These are phyloP conservation scores for Nephila pilipes DNA, from an alignment of 1,140 invertebrate genomes.

Conservation along the genomic window DNA sequence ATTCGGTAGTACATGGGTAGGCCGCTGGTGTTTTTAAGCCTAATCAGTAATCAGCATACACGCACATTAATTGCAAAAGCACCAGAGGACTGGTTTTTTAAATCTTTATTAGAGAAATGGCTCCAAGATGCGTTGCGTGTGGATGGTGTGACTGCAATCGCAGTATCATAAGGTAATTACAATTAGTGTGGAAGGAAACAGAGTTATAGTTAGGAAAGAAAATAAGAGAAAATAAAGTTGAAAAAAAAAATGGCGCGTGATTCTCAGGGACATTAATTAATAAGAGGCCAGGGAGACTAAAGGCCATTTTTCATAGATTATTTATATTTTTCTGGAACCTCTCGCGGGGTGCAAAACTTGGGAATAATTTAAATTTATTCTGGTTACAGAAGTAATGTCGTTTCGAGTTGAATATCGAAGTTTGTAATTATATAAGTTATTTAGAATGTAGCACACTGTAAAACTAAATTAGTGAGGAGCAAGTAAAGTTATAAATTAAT, in stretches of 20 bases:
- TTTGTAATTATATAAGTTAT: constrained; percentile 6
- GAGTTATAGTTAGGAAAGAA: not conserved
- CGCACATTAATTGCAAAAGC: constrained; percentile 56
- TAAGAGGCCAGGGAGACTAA: constrained; percentile 30
- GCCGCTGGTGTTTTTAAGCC: constrained; percentile 32
- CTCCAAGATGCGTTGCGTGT: not conserved
- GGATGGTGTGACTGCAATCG: constrained; percentile 28
- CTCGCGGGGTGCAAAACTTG: not conserved
- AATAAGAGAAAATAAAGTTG: not conserved
- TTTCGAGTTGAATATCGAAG: not conserved
- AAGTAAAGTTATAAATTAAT: no score
- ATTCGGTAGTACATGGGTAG: constrained; percentile 17
- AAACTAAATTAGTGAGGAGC: not conserved
- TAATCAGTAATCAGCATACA: constrained; percentile 58
- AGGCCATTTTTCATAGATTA: constrained; percentile 12
- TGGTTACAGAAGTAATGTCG: not conserved
- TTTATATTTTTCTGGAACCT: not conserved
- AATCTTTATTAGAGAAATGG: constrained; percentile 36
- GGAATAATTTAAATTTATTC: constrained; percentile 50
- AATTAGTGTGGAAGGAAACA: constrained; percentile 38
- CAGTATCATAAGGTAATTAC: constrained; percentile 35
- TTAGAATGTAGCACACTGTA: not conserved
- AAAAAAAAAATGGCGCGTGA: constrained; percentile 49
- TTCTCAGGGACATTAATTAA: constrained; percentile 53
- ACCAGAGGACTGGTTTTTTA: not conserved